Conservation (phyloP, 2,797 vertebrate species). For the Varecia variegata region DNA sequence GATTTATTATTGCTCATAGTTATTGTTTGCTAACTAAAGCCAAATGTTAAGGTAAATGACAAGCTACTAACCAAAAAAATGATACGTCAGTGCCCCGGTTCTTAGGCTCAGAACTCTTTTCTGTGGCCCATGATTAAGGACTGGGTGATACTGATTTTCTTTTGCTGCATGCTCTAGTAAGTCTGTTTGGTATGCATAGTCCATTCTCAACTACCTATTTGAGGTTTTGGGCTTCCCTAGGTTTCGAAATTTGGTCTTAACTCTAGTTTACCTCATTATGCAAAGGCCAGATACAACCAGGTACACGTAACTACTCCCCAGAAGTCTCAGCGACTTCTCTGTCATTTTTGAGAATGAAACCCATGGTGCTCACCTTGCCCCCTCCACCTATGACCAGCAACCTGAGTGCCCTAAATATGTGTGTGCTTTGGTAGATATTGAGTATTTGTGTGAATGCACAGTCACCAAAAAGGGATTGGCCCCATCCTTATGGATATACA, state of each 20-base stretch:
- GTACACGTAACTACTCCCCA: not conserved
- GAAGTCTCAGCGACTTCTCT: not conserved
- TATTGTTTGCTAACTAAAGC: slow-evolving; percentile 27
- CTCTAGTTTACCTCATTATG: not conserved
- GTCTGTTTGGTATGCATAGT: not conserved
- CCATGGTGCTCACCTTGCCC: not conserved
- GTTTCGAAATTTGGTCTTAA: not conserved
- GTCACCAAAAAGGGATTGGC: too few species aligned
- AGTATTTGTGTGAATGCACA: too few species aligned
- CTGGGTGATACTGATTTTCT: not conserved
- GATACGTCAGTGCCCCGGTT: not conserved
- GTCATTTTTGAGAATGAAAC: not conserved
- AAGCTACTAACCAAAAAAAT: not conserved
- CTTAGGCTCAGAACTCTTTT: not conserved
- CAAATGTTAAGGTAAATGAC: slow-evolving; percentile 44
- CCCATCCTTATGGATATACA: not conserved
- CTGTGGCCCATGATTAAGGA: not conserved
- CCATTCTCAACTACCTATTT: not conserved
- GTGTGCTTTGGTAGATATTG: not conserved
- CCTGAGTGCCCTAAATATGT: not conserved
- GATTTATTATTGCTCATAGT: slow-evolving; percentile 37
- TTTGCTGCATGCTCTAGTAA: not conserved
- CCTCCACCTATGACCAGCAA: not conserved
- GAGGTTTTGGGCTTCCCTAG: not conserved
- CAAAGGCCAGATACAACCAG: not conserved